Percentiles rank a stretch among this genome's conserved stretches.
Conservation (phyloP, 2,888 invertebrate species). For the Pocota personata region DNA sequence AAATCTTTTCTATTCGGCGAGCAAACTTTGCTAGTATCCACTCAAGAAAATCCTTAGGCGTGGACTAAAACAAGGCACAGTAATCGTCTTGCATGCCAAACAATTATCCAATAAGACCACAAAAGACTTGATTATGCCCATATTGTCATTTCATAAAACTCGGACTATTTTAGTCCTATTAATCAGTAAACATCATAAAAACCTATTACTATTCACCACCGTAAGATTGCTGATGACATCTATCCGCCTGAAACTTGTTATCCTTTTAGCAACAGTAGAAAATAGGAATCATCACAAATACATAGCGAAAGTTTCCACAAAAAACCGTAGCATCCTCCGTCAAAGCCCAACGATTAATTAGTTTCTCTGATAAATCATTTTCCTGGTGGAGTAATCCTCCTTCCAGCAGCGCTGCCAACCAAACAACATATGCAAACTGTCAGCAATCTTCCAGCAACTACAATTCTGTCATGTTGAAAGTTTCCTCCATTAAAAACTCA, state of each 20-base stretch:
- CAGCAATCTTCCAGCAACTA: constrained; percentile 51
- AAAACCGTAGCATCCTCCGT: constrained; percentile 21
- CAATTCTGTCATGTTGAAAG: constrained; percentile 58
- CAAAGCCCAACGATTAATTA: constrained; percentile 64
- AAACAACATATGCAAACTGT: constrained; percentile 63
- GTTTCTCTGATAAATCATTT: constrained; percentile 63
- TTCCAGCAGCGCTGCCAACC: neutral
- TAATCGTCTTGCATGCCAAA: no score
- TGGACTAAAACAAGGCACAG: no score
- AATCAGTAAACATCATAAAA: no score
- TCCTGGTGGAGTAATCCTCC: constrained; percentile 6
- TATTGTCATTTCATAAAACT: no score
- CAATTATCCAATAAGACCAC: no score
- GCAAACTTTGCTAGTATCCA: no score
- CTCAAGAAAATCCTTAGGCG: no score
- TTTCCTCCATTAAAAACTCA: constrained; percentile 68
- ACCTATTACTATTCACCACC: no score
- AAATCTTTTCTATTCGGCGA: no score
- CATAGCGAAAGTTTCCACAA: neutral
- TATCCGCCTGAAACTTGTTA: neutral
- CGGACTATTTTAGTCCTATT: no score
- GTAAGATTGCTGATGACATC: no score
- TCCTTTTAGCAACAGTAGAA: neutral
- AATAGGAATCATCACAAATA: neutral
- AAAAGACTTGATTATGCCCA: no score